Evolutionary conservation across 2,113 vertebrate species (phyloP), one percentile per base, ranked within the genome.

Genomic region (Diphyllodes magnificus): DNA sequence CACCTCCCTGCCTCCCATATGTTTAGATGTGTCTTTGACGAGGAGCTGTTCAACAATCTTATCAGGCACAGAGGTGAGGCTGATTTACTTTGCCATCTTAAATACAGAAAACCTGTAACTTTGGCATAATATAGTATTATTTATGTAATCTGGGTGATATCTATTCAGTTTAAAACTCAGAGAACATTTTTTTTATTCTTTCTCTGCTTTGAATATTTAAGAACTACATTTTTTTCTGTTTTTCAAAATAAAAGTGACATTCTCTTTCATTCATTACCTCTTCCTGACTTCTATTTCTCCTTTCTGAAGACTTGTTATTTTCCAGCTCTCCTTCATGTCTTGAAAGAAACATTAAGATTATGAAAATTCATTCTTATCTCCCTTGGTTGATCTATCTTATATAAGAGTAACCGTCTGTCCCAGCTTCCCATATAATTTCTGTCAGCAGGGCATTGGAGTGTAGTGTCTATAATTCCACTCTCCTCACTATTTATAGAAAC

Each of bases 351-450:
- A 57, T 61, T 73, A 91, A 49, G 20, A 61, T 91, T 86, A 77
- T 77, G 68, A 86, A 92, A 96, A 93, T 88, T 90, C 64, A 84
- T 83, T 93, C 35, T 72, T 92, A 72, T 57, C 30, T 92, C 76
- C 42, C 44, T 81, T 91, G 83, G 30, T 86, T 93, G 90, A 92
- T 81, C 60, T 86, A 17, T 88, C 21, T 77, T 72, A 72, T 20
- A 82, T 78, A 78, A 61, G 72, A 88, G 21, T 83, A 83, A 86
- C 39, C 5, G 35, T 89, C 50, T 91, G 39, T 81, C 44, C 33
- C 84, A 68, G 60, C 42, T 73, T 92, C 69, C 72, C 39, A 63
- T 59, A 77, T 59, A 88, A 88, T 91, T 92, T 88, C 37, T 81
- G 80, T 72, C 83, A 96, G 51, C n/a, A 4, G 59, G 40, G 57